Conservation (phyloP, 2,888 invertebrate genomes). For the Cybosia mesomella region DNA sequence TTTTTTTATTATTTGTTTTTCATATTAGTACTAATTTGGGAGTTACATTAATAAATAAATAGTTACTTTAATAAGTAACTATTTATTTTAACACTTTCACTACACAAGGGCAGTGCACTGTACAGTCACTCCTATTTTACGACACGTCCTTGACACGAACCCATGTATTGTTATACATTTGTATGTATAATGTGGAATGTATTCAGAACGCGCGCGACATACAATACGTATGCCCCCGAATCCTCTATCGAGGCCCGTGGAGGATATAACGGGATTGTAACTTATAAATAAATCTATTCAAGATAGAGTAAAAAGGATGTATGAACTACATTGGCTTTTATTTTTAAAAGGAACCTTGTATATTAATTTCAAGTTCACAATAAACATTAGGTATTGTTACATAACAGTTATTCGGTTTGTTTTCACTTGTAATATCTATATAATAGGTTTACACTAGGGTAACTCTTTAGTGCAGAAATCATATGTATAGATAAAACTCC, state of each 20-base stretch:
- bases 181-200: conserved; percentile 25
- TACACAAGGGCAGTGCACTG: conserved; percentile 23
- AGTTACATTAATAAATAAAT: no score
- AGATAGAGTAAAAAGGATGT: neutral
- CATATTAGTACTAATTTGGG: no score
- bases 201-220: conserved; percentile 64
- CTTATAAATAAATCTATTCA: conserved; percentile 16
- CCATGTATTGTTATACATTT: conserved; percentile 2
- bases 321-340: neutral
- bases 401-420: no score
- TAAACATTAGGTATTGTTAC: no score
- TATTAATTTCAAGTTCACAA: no score
- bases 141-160: conserved; percentile 54
- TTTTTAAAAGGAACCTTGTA: no score
- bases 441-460: no score
- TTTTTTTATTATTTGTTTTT: neutral
- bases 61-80: no score
- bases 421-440: no score
- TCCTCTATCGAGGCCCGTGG: conserved; percentile 31
- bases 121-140: conserved; percentile 23
- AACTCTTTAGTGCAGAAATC: no score
- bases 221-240: conserved; percentile 47
- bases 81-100: conserved; percentile 35
- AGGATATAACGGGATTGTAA: conserved; percentile 38
- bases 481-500: no score